Conservation (phyloP, 2,888 invertebrate species). For the Stratiomys singularior region DNA sequence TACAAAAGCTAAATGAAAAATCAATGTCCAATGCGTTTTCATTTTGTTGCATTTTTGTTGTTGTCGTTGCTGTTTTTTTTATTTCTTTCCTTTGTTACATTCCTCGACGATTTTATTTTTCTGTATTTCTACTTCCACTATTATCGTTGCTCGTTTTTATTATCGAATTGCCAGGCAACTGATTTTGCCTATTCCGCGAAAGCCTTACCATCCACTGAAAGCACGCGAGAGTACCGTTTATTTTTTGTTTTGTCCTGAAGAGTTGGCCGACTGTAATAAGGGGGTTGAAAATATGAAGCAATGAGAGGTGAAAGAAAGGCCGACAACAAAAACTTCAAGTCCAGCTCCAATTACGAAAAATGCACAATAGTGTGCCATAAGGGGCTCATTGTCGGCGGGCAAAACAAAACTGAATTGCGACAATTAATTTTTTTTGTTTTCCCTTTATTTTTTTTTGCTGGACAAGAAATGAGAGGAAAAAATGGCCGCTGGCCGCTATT, state of each 20-base stretch:
- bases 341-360: slow-evolving; percentile 36
- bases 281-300: not conserved
- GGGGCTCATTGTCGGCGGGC: slow-evolving; percentile 10
- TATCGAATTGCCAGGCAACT: not conserved
- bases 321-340: slow-evolving; percentile 17
- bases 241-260: not conserved
- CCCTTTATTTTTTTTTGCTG: not conserved
- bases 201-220: not conserved
- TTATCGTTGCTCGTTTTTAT: not conserved
- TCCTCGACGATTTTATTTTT: slow-evolving; percentile 4
- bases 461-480: not conserved
- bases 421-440: too few species aligned
- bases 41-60: not conserved
- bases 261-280: not conserved
- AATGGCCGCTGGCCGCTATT: not conserved
- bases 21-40: too few species aligned
- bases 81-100: not conserved
- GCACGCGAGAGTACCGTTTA: not conserved
- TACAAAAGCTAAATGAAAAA: not conserved
- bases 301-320: not conserved
- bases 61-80: not conserved
- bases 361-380: slow-evolving; percentile 30
- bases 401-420: slow-evolving; percentile 19
- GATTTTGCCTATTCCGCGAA: not conserved
- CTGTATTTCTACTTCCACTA: not conserved